phyloP scores from a whole-genome alignment of 2,888 invertebrate species.

The Nymphalis polychloros region DNA sequence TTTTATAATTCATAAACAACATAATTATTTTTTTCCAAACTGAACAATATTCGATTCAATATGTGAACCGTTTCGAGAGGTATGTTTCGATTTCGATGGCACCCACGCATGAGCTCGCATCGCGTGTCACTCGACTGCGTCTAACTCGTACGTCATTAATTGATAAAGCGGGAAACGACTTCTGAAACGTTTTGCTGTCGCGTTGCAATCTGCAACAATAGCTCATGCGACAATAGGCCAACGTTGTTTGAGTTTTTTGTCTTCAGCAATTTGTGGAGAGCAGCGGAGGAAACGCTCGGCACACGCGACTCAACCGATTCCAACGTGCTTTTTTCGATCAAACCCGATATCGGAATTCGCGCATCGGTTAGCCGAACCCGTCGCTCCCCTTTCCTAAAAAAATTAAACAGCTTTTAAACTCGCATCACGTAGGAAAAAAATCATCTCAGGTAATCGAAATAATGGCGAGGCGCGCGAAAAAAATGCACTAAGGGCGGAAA shows the following conservation, averaged over 20 bases:
- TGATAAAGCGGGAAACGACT: conserved; percentile 1
- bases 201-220: conserved; percentile 15
- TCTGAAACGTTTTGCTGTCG: conserved; percentile 24
- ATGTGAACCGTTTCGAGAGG: not conserved
- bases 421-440: conserved; percentile 68
- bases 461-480: conserved; percentile 77
- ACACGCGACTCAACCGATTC: conserved; percentile 36
- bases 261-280: conserved; percentile 21
- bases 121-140: not conserved
- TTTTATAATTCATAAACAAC: too few relatives aligned
- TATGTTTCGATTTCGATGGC: too few relatives aligned
- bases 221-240: conserved; percentile 21
- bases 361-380: conserved; percentile 73
- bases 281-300: conserved; percentile 13
- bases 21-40: too few relatives aligned
- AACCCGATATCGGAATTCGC: conserved; percentile 78
- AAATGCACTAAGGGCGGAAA: conserved; percentile 81
- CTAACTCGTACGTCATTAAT: not conserved
- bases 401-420: conserved; percentile 81
- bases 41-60: not conserved
- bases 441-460: conserved; percentile 81
- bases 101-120: not conserved
- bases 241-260: conserved; percentile 29
- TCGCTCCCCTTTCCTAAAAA: conserved; percentile 74
- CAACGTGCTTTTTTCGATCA: conserved; percentile 54